Conservation (phyloP, 2,113 vertebrate species). For the Callocephalon fimbriatum region DNA sequence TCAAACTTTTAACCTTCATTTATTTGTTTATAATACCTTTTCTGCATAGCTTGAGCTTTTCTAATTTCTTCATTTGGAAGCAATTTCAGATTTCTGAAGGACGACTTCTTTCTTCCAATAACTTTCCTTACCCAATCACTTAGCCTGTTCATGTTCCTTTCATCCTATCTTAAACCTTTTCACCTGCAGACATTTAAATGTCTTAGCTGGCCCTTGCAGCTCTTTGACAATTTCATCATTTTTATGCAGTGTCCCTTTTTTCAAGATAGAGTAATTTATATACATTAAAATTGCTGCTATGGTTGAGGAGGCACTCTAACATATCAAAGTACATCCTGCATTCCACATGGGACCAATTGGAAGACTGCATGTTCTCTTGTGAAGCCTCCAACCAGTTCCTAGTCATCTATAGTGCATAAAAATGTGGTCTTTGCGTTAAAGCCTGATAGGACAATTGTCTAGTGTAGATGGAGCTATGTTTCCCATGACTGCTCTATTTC, state of each 20-base stretch:
- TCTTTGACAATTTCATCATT: not conserved
- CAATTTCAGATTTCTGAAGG: not conserved
- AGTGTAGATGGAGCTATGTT: not conserved
- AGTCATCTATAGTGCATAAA: not conserved
- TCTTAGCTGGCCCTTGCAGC: not conserved
- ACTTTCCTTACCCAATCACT: not conserved
- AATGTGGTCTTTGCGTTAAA: not conserved
- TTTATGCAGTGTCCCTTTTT: not conserved
- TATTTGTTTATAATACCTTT: not conserved
- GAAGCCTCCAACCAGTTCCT: not conserved
- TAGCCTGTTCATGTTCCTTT: not conserved
- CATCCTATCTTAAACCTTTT: not conserved
- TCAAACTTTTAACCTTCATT: not conserved
- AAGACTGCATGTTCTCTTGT: not conserved
- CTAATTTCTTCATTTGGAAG: not conserved
- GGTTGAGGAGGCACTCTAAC: not conserved
- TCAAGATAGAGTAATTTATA: not conserved
- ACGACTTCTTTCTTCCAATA: not conserved
- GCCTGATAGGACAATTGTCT: not conserved
- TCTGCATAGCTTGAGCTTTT: not conserved
- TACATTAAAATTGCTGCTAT: not conserved
- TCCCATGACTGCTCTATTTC: not conserved
- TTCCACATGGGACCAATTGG: not conserved
- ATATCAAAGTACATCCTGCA: not conserved
- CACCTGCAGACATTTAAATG: not conserved